A percentile compares a stretch with the other conserved stretches of the same genome.
Evolutionary conservation across 2,797 vertebrate species (phyloP).

Genomic region (Poeciliopsis turneri): DNA sequence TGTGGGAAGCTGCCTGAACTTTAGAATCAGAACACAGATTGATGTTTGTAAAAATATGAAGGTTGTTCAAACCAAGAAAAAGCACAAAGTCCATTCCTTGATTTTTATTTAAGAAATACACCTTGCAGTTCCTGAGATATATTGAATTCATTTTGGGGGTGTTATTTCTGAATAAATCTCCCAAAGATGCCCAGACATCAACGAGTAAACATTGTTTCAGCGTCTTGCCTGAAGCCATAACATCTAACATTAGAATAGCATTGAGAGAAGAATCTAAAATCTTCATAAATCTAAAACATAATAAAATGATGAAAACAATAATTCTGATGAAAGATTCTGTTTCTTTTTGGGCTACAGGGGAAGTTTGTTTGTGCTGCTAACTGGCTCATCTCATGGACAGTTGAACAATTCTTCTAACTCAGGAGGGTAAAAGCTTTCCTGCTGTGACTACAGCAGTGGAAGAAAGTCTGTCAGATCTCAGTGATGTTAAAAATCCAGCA

Average conservation of each 20-base stretch:
- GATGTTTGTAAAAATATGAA: neutral
- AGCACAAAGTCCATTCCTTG: slow-evolving; percentile 2
- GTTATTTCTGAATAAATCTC: no score
- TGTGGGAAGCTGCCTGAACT: neutral
- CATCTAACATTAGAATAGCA: neutral
- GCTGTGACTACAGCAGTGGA: neutral
- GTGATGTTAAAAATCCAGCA: neutral
- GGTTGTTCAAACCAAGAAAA: neutral
- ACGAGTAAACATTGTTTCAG: neutral
- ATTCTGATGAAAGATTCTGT: neutral
- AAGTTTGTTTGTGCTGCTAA: neutral
- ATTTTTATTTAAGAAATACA: neutral
- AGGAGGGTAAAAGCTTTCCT: slow-evolving; percentile 1
- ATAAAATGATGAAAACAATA: neutral
- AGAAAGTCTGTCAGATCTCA: neutral
- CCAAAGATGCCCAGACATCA: no score
- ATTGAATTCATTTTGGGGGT: no score
- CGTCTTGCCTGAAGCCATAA: neutral
- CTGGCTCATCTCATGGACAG: neutral
- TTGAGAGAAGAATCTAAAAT: neutral
- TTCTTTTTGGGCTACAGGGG: neutral
- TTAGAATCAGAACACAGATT: neutral
- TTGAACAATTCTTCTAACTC: neutral
- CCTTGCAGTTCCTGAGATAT: no score
- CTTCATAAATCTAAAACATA: neutral